These are phyloP conservation scores for Ryuthela nishihirai DNA, from an alignment of 2,888 invertebrate genomes.

Conservation along the genomic window DNA sequence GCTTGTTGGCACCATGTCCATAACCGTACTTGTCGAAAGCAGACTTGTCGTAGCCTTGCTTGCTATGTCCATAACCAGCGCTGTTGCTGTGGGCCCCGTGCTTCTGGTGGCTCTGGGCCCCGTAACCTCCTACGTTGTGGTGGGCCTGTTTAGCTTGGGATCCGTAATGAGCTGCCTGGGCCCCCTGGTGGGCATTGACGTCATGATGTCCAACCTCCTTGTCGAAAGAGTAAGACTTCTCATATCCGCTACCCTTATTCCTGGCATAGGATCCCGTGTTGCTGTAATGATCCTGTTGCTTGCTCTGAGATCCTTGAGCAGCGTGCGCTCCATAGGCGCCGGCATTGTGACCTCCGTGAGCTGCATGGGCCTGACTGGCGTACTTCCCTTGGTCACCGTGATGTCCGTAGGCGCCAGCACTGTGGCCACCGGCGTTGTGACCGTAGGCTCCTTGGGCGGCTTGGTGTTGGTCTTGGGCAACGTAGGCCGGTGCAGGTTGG, in stretches of 20 bases:
- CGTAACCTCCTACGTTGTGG: slow-evolving; percentile 16
- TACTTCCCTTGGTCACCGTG: slow-evolving; percentile 2
- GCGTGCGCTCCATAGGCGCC: no score
- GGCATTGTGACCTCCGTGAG: neutral
- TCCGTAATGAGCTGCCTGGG: slow-evolving; percentile 1
- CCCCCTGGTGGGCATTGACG: slow-evolving; percentile 6
- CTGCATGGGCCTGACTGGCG: neutral
- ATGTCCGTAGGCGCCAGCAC: neutral
- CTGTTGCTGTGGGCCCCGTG: slow-evolving; percentile 14
- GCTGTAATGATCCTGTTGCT: slow-evolving; percentile 5
- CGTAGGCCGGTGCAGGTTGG: no score
- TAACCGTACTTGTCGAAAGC: slow-evolving; percentile 28
- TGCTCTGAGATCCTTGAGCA: slow-evolving; percentile 1
- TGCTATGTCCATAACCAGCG: slow-evolving; percentile 3
- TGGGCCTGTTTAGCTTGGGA: slow-evolving; percentile 13
- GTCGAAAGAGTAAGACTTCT: slow-evolving; percentile 29
- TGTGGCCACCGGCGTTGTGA: slow-evolving; percentile 7
- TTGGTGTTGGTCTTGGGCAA: slow-evolving; percentile 13
- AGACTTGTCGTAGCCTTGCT: slow-evolving; percentile 1
- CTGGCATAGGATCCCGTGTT: slow-evolving; percentile 25
- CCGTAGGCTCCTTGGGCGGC: slow-evolving; percentile 12
- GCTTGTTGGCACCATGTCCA: slow-evolving; percentile 11
- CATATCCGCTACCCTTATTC: slow-evolving; percentile 30
- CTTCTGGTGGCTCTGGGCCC: slow-evolving; percentile 3
- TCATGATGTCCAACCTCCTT: slow-evolving; percentile 20